Base-by-base conservation (phyloP, 2,113 vertebrate genomes). In the Columba livia region DNA sequence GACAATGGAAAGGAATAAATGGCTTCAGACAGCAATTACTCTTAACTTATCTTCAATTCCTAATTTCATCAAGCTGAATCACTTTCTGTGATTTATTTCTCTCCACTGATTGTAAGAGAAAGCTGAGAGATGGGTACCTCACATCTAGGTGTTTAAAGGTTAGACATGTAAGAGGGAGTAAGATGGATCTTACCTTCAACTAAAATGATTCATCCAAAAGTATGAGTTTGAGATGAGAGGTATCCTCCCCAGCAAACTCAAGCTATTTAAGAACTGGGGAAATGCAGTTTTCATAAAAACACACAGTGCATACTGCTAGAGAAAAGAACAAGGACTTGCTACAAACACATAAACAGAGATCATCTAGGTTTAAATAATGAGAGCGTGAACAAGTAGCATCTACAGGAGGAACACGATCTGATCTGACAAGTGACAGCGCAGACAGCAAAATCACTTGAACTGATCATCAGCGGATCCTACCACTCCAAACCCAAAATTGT, bases 1-100 rank as follows among this genome's bases (percentile, higher is more conserved):
- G 78, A 93, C 61, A 92, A 93, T 40, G 80, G 83, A n/a, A 83
- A 93, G 88, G 73, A 95, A 89, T 87, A 86, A 84, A 95, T 23
- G 15, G 83, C 89, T 92, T 66, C 42, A 88, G 89, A 87, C 42
- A 81, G 83, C 86, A 87, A 89, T 93, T 89, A 67, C 65, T 93
- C 47, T 70, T 70, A 83, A 73, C 19, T 95, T 84, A 34, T 44
- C 89, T 72, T 84, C 73, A 64, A 2, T 58, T 92, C 64, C 69
- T 90, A 78, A 92, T 92, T 90, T 92, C 73, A 96, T 81, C 77
- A 93, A 89, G 57, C 57, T 56, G 61, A 71, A 79, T 78, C 51
- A 56, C 70, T 71, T 60, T 26, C 65, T 71, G 60, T 74, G 57
- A 90, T 89, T 81, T 85, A 85, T 79, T 60, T 84, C 89, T 85